Percentiles rank a stretch among this genome's conserved stretches.
phyloP scores from a whole-genome alignment of 2,113 vertebrate species.

The Cebus imitator region DNA sequence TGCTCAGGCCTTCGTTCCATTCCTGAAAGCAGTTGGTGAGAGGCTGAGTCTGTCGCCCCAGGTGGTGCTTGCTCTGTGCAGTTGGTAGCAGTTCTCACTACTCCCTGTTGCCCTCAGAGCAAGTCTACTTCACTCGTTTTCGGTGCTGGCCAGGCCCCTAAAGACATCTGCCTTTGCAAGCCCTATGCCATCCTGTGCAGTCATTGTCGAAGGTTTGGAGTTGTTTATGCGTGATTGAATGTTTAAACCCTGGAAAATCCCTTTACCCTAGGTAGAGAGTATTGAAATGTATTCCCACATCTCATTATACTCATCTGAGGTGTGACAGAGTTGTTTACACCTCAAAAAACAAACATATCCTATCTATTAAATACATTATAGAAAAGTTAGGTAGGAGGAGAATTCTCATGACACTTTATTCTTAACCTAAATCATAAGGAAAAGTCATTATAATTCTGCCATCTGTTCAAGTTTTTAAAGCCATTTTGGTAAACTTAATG shows the following conservation, averaged over 20 bases:
- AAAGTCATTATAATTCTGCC: slow-evolving; percentile 76
- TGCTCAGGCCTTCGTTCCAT: not conserved
- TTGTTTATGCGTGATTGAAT: not conserved
- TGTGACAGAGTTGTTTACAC: slow-evolving; percentile 59
- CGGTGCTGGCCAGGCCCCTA: not conserved
- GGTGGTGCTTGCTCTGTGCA: too few species aligned
- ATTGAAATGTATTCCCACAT: not conserved
- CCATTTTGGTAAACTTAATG: slow-evolving; percentile 65
- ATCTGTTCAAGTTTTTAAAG: slow-evolving; percentile 72
- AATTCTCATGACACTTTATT: slow-evolving; percentile 72
- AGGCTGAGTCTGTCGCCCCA: rapidly evolving
- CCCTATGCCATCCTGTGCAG: not conserved
- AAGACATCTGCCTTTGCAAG: not conserved
- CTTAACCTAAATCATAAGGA: slow-evolving; percentile 66
- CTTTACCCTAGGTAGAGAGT: not conserved
- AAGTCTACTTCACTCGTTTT: not conserved
- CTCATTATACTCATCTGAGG: slow-evolving; percentile 49
- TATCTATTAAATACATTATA: slow-evolving; percentile 61
- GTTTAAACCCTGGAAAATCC: slow-evolving; percentile 24
- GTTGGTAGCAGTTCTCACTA: too few species aligned
- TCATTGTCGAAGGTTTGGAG: not conserved
- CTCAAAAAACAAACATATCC: slow-evolving; percentile 52
- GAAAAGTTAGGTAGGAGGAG: slow-evolving; percentile 60
- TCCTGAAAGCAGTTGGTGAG: not conserved
- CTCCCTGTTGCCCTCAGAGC: not conserved